Evolutionary conservation across 2,888 invertebrate species (phyloP).

Genomic region (Eristalis pertinax): DNA sequence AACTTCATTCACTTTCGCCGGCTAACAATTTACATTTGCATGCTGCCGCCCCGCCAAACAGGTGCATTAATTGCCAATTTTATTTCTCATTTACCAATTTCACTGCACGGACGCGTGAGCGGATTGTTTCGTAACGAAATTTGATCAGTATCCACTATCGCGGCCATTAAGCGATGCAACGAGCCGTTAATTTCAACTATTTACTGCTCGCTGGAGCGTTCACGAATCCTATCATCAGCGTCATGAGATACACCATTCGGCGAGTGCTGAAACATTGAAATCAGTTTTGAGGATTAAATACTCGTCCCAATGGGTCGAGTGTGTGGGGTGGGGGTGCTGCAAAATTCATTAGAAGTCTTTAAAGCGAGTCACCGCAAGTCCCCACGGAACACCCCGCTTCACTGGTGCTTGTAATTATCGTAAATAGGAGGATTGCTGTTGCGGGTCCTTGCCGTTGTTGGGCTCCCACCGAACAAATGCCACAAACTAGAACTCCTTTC

Average conservation of each 20-base stretch:
- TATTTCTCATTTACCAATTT: slow-evolving; percentile 43
- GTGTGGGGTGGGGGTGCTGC: not conserved
- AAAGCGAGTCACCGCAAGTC: too few relatives aligned
- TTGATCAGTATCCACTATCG: slow-evolving; percentile 43
- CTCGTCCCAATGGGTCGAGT: too few relatives aligned
- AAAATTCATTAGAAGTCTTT: not conserved
- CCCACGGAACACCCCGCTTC: not conserved
- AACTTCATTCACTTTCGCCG: not conserved
- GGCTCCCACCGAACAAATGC: not conserved
- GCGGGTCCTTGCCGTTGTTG: not conserved
- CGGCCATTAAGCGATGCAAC: slow-evolving; percentile 46
- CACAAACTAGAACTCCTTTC: not conserved
- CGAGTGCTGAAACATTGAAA: not conserved
- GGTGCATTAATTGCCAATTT: slow-evolving; percentile 63
- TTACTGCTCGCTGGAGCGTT: slow-evolving; percentile 31
- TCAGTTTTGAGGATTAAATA: not conserved
- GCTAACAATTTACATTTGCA: not conserved
- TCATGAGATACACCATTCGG: not conserved
- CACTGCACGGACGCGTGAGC: not conserved
- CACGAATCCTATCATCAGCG: slow-evolving; percentile 11
- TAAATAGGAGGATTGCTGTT: not conserved
- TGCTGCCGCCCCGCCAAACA: not conserved
- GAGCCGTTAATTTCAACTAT: slow-evolving; percentile 56
- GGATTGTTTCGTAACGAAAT: slow-evolving; percentile 52
- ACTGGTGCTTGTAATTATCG: not conserved